Conservation (phyloP, 2,797 vertebrate species). For the Selene dorsalis region DNA sequence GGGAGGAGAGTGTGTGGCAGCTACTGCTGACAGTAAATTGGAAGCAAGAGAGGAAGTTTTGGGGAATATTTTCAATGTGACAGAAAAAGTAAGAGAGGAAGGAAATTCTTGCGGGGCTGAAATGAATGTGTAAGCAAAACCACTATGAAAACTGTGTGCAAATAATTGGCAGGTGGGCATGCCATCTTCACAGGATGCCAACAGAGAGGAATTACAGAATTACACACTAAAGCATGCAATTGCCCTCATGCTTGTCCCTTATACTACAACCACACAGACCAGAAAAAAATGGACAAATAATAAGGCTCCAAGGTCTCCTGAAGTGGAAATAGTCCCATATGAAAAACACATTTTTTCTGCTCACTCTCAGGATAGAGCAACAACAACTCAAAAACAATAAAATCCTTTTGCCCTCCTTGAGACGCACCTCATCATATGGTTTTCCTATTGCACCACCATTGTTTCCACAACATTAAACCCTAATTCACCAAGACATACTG, state of each 20-base stretch:
- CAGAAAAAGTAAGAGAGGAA: constrained; percentile 53
- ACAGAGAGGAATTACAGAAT: constrained; percentile 22
- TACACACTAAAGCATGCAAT: not conserved
- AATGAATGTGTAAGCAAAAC: constrained; percentile 57
- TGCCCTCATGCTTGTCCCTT: not conserved
- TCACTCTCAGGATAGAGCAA: constrained; percentile 13
- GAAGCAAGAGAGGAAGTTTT: constrained; percentile 71
- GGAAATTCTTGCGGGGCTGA: constrained; percentile 45
- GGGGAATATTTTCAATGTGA: constrained; percentile 63
- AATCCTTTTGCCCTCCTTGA: constrained; percentile 4
- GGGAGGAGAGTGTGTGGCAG: constrained; percentile 55
- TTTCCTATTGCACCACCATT: constrained; percentile 66
- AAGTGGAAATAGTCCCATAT: not conserved
- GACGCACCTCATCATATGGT: constrained; percentile 59
- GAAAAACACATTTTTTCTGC: not conserved
- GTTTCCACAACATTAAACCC: constrained; percentile 75
- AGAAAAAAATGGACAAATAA: not conserved
- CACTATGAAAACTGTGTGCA: constrained; percentile 25
- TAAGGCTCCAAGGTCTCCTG: not conserved
- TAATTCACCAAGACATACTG: constrained; percentile 64
- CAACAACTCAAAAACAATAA: constrained; percentile 44
- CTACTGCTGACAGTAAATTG: constrained; percentile 68
- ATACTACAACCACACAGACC: constrained; percentile 13
- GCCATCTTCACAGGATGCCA: constrained; percentile 15
- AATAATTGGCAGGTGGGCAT: constrained; percentile 42